A percentile compares a stretch with the other conserved stretches of the same genome.
Conservation (phyloP, 1,140 invertebrate genomes). For the Melanaphis sacchari region DNA sequence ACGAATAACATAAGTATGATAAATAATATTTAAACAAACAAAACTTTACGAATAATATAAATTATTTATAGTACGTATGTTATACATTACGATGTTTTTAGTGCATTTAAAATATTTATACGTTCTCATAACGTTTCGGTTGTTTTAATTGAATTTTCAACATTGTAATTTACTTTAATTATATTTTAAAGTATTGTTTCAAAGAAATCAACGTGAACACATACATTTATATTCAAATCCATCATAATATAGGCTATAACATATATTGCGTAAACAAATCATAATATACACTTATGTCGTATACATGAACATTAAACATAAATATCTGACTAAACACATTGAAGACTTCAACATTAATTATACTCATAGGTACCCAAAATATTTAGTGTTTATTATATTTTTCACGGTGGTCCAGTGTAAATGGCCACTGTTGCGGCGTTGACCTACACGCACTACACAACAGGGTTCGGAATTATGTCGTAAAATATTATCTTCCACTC, state of each 20-base stretch:
- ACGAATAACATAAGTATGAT: neutral
- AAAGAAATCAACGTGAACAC: neutral
- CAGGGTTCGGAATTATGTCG: neutral
- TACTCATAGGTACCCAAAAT: neutral
- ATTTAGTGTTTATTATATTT: slow-evolving; percentile 19
- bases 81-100: neutral
- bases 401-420: neutral
- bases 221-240: neutral
- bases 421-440: neutral
- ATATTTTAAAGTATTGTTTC: neutral
- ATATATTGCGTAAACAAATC: too few species aligned
- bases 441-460: too few species aligned
- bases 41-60: neutral
- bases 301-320: neutral
- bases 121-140: neutral
- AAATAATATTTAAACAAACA: neutral
- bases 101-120: neutral
- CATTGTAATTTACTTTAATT: neutral
- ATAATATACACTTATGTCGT: neutral
- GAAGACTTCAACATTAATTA: neutral
- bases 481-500: slow-evolving; percentile 36
- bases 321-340: neutral
- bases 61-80: neutral
- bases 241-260: neutral
- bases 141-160: neutral